Evolutionary conservation across 2,888 invertebrate genomes (phyloP).

Genomic region (Tortricodes alternella): DNA sequence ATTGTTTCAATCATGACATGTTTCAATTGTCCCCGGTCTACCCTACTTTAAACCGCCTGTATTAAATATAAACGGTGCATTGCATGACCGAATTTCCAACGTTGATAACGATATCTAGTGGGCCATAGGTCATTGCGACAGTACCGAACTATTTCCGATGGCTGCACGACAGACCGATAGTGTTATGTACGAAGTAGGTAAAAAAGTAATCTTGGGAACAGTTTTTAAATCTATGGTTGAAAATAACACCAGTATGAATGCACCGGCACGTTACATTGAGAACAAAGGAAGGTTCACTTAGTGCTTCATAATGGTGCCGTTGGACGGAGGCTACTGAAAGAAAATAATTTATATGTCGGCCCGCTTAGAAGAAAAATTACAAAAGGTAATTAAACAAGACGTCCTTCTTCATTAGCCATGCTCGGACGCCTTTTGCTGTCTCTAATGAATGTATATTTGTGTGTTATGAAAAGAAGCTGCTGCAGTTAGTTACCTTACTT

Average conservation of each 20-base stretch:
- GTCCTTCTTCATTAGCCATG: slow-evolving; percentile 74
- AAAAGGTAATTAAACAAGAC: slow-evolving; percentile 77
- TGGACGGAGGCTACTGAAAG: slow-evolving; percentile 55
- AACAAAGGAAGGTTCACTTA: slow-evolving; percentile 61
- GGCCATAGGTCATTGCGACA: slow-evolving; percentile 48
- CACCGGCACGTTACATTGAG: slow-evolving; percentile 43
- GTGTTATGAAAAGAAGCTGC: slow-evolving; percentile 32
- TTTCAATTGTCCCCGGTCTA: too few species aligned
- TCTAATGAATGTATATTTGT: slow-evolving; percentile 69
- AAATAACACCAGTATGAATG: background rate
- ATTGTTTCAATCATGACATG: too few species aligned
- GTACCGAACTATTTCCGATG: slow-evolving; percentile 45
- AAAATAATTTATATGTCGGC: slow-evolving; percentile 71
- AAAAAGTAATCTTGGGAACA: background rate
- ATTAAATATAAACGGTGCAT: slow-evolving; percentile 37
- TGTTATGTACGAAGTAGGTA: background rate
- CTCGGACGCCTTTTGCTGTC: slow-evolving; percentile 64
- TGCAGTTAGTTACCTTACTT: slow-evolving; percentile 11
- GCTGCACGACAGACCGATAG: slow-evolving; percentile 31
- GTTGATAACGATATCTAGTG: slow-evolving; percentile 49
- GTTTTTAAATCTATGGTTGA: background rate
- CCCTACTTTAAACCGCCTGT: slow-evolving; percentile 5
- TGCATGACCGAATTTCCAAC: slow-evolving; percentile 49
- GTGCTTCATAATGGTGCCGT: slow-evolving; percentile 57
- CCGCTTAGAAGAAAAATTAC: slow-evolving; percentile 73